Evolutionary conservation across 2,113 vertebrate species (phyloP).

Genomic region (Fregata magnificens): DNA sequence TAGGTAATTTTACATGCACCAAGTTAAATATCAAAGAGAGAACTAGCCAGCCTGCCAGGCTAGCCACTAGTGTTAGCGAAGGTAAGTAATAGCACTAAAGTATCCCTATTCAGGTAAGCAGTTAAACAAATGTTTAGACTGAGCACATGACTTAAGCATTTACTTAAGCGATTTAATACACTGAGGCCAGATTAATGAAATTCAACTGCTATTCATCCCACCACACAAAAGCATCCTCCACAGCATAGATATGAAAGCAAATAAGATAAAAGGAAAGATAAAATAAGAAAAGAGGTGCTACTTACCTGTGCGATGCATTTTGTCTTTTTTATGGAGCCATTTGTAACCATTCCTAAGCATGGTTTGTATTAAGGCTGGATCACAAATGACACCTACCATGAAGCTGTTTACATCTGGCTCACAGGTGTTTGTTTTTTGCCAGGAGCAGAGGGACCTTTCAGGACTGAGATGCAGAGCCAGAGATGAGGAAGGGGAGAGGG

Average conservation of each 20-base stretch:
- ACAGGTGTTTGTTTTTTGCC: slow-evolving; percentile 4
- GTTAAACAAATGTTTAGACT: not conserved
- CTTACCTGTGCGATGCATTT: not conserved
- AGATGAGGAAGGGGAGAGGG: not conserved
- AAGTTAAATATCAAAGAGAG: not conserved
- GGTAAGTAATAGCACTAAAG: not conserved
- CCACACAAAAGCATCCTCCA: not conserved
- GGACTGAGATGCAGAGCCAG: not conserved
- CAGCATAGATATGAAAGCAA: not conserved
- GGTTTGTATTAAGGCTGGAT: not conserved
- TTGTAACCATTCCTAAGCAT: not conserved
- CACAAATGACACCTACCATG: not conserved
- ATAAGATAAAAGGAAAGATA: not conserved
- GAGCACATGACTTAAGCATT: not conserved
- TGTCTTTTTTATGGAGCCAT: not conserved
- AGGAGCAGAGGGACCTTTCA: not conserved
- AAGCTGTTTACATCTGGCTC: slow-evolving; percentile 40
- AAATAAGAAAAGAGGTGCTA: slow-evolving; percentile 15
- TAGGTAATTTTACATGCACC: not conserved
- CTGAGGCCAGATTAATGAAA: not conserved
- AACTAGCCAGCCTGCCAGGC: not conserved
- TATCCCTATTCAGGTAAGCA: not conserved
- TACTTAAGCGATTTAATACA: not conserved
- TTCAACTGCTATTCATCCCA: not conserved
- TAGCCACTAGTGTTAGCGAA: not conserved